Evolutionary conservation across 2,888 invertebrate genomes (phyloP), one percentile per base, ranked within the genome.

Genomic region (Diploptera punctata): DNA sequence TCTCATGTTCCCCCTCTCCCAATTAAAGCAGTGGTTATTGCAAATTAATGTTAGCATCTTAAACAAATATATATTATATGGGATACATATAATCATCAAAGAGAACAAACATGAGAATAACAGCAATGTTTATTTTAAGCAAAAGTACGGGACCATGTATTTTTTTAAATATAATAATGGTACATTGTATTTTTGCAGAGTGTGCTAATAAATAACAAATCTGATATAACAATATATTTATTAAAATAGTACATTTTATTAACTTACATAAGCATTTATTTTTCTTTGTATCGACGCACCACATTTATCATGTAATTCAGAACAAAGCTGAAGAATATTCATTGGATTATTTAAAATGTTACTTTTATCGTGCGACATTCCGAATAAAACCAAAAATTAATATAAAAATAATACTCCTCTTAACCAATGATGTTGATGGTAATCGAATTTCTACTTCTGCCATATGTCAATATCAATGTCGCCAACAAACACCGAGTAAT

Each of bases 201-300:
- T 4, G 4, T 16, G n/a, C 13, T 44, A n/a, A 60, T n/a, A 60
- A 60, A 10, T 33, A 9, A 9, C 33, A 2, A 1, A 29, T 29
- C 21, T 38, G 38, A 13, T 57, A n/a, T 21, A 24, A 43, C n/a
- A 57, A 52, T 9, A 18, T 43, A 31, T 10, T 16, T n/a, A 70
- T 49, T 44, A 47, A 10, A 26, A 61, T 62, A 38, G 5, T 16
- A 57, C 7, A 44, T 29, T 65, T 73, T 67, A 84, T 2, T 16
- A 44, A 65, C 85, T 84, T 82, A 90, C 90, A 77, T 88, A 89
- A 76, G 79, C 80, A 80, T 90, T 90, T 62, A 90, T 82, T 83
- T 86, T 88, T 21, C 83, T 83, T 80, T 90, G 89, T 24, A 90
- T 80, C 67, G 83, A 82, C 61, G 83, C 81, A 70, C 86, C 85